Evolutionary conservation across 2,888 invertebrate species (phyloP).

Genomic region (Cataglyphis rosenhaueri): DNA sequence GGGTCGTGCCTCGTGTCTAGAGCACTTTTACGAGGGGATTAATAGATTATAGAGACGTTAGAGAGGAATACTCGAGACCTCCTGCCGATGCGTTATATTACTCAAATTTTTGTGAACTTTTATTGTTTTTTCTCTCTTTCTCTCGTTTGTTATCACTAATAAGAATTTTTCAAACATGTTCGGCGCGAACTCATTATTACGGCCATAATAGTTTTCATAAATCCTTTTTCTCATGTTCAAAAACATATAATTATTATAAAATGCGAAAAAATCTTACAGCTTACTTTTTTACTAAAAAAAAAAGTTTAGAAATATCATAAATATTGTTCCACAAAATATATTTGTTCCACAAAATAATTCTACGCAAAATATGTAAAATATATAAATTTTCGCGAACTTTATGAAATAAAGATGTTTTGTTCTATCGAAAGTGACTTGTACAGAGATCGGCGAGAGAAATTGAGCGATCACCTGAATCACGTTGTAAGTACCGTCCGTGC

Average conservation of each 20-base stretch:
- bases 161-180: constrained; percentile 5
- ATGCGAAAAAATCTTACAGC: neutral
- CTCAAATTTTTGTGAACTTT: constrained; percentile 63
- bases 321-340: neutral
- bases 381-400: neutral
- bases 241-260: neutral
- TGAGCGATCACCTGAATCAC: constrained; percentile 51
- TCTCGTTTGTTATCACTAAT: constrained; percentile 1
- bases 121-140: constrained; percentile 34
- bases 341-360: neutral
- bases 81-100: constrained; percentile 69
- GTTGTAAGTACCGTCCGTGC: constrained; percentile 50
- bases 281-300: neutral
- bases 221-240: neutral
- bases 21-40: constrained; percentile 70
- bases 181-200: neutral
- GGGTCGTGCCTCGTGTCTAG: constrained; percentile 64
- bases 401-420: neutral
- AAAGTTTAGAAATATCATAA: neutral
- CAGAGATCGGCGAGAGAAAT: constrained; percentile 46
- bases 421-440: constrained; percentile 33
- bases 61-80: constrained; percentile 56
- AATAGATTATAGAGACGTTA: constrained; percentile 79
- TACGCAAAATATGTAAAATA: neutral
- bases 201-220: neutral